Base-by-base conservation (phyloP, 2,113 vertebrate species). In the Microcebus jonahi region DNA sequence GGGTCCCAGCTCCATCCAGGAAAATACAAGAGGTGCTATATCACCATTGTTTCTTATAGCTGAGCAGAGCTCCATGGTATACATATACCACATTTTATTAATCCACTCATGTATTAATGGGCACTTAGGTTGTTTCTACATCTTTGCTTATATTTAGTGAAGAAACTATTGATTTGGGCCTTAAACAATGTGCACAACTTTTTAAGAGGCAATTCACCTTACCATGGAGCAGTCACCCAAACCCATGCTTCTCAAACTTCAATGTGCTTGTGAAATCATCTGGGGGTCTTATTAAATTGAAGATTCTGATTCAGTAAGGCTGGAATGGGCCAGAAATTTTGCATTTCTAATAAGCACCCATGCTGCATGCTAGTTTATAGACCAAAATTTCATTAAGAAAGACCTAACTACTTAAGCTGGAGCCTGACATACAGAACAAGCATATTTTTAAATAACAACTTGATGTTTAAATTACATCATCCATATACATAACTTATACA, bases 391-490 rank as follows among this genome's bases (percentile, higher is more conserved):
- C 11, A 88, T 7, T 29, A 55, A 21, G 27, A 8, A 92, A 81
- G 53, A 61, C 59, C 20, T 39, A 45, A 42, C n/a, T 29, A 61
- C 13, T 81, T 61, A 83, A 88, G 91, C 75, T 55, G 20, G 31
- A 89, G 8, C 23, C 85, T n/a, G 25, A 63, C 53, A 92, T 70
- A 57, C 0, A 89, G 50, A 84, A 57, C 0, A 73, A 7, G n/a
- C 39, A 61, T 59, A 55, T 61, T 87, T 88, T 81, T 50, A 88
- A 95, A 63, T 80, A 21, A 20, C 6, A 34, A 27, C 10, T 42
- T 82, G 76, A 76, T 80, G 42, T 39, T 94, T 85, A 94, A 88
- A 93, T 95, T 88, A 88, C 63, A 13, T 36, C 65, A 71, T 80
- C 6, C 42, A 53, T 8, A 76, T 27, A 50, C 3, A 55, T 94